Evolutionary conservation across 1,140 invertebrate species (phyloP).

Genomic region (Trigoniulus corallinus): DNA sequence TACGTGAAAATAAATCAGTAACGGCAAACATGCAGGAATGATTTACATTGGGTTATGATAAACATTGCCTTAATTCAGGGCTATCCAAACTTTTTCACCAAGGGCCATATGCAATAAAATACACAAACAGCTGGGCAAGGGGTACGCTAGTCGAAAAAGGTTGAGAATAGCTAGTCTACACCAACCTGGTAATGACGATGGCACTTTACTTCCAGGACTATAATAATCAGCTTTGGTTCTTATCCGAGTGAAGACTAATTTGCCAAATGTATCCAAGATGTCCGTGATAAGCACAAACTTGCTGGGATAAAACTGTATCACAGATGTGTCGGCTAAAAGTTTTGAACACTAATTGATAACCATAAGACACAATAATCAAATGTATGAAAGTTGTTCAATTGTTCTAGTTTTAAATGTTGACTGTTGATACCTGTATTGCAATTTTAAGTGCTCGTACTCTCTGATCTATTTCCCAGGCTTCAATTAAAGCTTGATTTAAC

Average conservation of each 20-base stretch:
- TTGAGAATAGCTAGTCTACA: background rate
- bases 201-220: conserved; percentile 35
- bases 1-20: too few species aligned
- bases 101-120: too few species aligned
- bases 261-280: conserved; percentile 87
- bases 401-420: conserved; percentile 2
- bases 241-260: conserved; percentile 74
- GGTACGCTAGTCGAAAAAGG: too few species aligned
- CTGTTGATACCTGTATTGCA: conserved; percentile 51
- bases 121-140: too few species aligned
- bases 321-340: conserved; percentile 68
- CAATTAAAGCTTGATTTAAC: conserved; percentile 69
- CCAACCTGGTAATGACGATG: conserved; percentile 38
- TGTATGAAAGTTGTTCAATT: conserved; percentile 4
- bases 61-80: too few species aligned
- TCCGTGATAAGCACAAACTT: conserved; percentile 94
- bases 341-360: conserved; percentile 72
- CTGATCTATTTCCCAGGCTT: conserved; percentile 83
- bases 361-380: conserved; percentile 10
- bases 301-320: conserved; percentile 89
- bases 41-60: too few species aligned
- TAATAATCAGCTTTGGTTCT: conserved; percentile 54
- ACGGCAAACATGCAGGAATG: too few species aligned
- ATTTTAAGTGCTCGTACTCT: conserved; percentile 92
- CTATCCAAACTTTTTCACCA: too few species aligned